Evolutionary conservation across 2,888 invertebrate species (phyloP).

Genomic region (Andricus quercusramuli): DNA sequence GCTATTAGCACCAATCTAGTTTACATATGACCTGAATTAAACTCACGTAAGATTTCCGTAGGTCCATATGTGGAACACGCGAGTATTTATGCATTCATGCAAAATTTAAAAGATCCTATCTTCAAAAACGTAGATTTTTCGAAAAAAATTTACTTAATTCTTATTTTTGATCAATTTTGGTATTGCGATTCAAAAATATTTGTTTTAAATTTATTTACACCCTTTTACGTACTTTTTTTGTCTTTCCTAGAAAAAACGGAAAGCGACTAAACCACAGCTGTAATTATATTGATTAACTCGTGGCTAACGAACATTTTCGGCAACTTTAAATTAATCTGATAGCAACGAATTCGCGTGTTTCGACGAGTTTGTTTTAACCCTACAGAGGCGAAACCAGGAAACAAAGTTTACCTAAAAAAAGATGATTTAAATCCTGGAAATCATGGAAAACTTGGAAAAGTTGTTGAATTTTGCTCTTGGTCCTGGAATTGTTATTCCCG

Average conservation of each 20-base stretch:
- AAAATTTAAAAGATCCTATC: background rate
- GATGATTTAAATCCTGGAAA: background rate
- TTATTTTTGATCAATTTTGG: background rate
- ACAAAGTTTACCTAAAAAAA: background rate
- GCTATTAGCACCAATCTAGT: slow-evolving; percentile 5
- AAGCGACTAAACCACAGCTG: background rate
- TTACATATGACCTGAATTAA: slow-evolving; percentile 21
- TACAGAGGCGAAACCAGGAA: background rate
- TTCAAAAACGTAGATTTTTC: background rate
- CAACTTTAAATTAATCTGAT: slow-evolving; percentile 40
- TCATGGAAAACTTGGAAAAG: too few species aligned
- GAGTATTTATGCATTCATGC: background rate
- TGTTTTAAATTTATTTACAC: background rate
- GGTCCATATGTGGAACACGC: background rate
- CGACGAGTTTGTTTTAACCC: background rate
- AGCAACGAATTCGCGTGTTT: slow-evolving; percentile 23
- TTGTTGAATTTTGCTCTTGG: too few species aligned
- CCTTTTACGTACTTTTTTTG: background rate
- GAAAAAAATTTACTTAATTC: background rate
- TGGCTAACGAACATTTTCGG: slow-evolving; percentile 15
- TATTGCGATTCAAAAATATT: background rate
- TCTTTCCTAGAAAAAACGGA: background rate
- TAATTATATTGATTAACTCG: slow-evolving; percentile 25
- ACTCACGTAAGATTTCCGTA: background rate
- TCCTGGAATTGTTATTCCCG: too few species aligned